Base-by-base conservation (phyloP, 2,888 invertebrate species). In the Hirtodrosophila trivittata region DNA sequence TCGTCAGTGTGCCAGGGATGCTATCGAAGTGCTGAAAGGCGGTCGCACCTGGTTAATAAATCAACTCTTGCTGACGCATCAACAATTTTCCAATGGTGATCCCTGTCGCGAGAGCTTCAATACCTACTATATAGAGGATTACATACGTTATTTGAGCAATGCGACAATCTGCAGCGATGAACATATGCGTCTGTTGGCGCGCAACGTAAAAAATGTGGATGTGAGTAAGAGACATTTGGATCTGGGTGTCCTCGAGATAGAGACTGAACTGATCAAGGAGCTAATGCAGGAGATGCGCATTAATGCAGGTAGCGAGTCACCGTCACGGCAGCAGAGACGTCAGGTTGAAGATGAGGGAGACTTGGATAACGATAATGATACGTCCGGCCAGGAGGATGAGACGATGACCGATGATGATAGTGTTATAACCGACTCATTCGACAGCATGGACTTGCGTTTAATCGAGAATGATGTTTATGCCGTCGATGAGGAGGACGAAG, bases 251-350 rank as follows among this genome's bases (percentile, higher is more conserved):
- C 63, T 65, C 13, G 86, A 87, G 41, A 87, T 90, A 28, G 90
- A 90, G 73, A 86, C 86, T 32, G 89, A 90, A 47, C 51, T 90
- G 37, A 67, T 90, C 9, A 85, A 84, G 49, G 90, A 90, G 45
- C 60, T 90, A 25, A 86, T 90, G 59, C 83, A 84, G 7, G 90
- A 89, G 52, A 86, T 89, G 52, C 87, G 88, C 59, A 70, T 88
- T 9, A 71, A 77, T 35, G 43, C 68, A 9, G 65, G 65, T 21
- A 64, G 60, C 25, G 78, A 73, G 10, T 74, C 76, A 6, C 47
- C 66, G 32, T 41, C 70, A 14, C 75, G 78, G 1, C 75, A 80
- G 1, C 80, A 77, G 1, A 80, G 75, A 30, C 52, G 70, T 1
- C 72, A 65, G 1, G 70, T 51, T 10, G 75, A 78, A 4, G 78